Conservation (phyloP, 2,888 invertebrate genomes). For the Cantharis flavilabris region DNA sequence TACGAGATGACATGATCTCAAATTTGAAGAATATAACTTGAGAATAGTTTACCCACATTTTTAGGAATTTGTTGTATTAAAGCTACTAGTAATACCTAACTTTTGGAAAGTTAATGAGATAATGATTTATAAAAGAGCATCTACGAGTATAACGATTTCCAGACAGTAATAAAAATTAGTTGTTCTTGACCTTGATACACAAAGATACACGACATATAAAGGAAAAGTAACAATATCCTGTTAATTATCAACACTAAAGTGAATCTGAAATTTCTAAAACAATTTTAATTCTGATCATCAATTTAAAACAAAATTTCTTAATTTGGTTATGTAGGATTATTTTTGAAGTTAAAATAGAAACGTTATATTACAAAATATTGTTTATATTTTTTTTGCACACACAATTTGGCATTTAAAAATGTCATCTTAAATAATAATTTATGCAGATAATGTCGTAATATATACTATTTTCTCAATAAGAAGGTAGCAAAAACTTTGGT, state of each 20-base stretch:
- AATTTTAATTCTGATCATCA: not conserved
- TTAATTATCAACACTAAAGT: not conserved
- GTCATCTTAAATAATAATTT: not conserved
- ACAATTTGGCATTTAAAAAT: not conserved
- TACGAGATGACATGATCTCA: not conserved
- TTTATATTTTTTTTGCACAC: not conserved
- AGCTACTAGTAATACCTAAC: not conserved
- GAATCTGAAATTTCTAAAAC: not conserved
- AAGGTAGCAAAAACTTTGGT: not conserved
- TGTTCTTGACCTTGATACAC: not conserved
- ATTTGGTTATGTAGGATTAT: not conserved
- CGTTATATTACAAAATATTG: not conserved
- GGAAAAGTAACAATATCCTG: not conserved
- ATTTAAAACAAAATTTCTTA: not conserved
- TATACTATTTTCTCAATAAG: not conserved
- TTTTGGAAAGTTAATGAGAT: not conserved
- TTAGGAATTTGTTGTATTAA: not conserved
- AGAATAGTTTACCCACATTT: not conserved
- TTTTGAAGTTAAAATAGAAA: not conserved
- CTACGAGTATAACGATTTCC: not conserved
- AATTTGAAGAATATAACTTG: not conserved
- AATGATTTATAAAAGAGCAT: not conserved
- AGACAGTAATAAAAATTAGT: not conserved
- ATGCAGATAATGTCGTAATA: not conserved
- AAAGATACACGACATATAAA: not conserved